Evolutionary conservation across 2,888 invertebrate genomes (phyloP).

Genomic region (Gasteruption jaculator): DNA sequence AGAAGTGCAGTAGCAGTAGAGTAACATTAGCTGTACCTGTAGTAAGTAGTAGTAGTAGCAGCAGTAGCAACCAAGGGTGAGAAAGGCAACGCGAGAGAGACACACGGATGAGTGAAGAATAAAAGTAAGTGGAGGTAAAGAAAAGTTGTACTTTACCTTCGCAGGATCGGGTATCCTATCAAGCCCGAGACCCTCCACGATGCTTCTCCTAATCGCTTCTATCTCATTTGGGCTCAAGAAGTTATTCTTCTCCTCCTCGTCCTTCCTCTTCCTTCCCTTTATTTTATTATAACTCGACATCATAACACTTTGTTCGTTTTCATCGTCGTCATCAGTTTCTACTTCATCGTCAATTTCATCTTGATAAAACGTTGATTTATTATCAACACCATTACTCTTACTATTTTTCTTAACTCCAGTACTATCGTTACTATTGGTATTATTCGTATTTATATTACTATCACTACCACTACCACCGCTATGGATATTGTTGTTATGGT

Average conservation of each 20-base stretch:
- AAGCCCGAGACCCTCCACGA: slow-evolving; percentile 45
- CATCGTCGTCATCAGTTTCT: slow-evolving; percentile 1
- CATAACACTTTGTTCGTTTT: slow-evolving; percentile 4
- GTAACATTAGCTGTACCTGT: too few species aligned
- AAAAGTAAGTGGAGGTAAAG: too few species aligned
- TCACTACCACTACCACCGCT: too few species aligned
- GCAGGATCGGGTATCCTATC: slow-evolving; percentile 45
- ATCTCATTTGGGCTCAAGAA: slow-evolving; percentile 33
- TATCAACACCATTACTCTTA: slow-evolving; percentile 5
- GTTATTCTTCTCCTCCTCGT: slow-evolving; percentile 12
- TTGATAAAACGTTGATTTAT: neutral
- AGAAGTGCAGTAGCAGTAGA: too few species aligned
- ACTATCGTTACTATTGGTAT: too few species aligned
- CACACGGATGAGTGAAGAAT: neutral
- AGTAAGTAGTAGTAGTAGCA: too few species aligned
- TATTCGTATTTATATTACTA: too few species aligned
- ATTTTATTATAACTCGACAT: too few species aligned
- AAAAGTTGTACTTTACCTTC: slow-evolving; percentile 42
- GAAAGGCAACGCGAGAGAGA: neutral
- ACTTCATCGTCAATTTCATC: slow-evolving; percentile 1
- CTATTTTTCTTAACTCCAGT: too few species aligned
- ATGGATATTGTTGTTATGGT: too few species aligned
- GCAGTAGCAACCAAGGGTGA: too few species aligned
- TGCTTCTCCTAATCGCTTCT: slow-evolving; percentile 44
- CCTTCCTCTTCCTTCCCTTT: slow-evolving; percentile 16